A percentile compares a stretch with the other conserved stretches of the same genome.
phyloP scores from a whole-genome alignment of 2,888 invertebrate species.

The Boloria selene region DNA sequence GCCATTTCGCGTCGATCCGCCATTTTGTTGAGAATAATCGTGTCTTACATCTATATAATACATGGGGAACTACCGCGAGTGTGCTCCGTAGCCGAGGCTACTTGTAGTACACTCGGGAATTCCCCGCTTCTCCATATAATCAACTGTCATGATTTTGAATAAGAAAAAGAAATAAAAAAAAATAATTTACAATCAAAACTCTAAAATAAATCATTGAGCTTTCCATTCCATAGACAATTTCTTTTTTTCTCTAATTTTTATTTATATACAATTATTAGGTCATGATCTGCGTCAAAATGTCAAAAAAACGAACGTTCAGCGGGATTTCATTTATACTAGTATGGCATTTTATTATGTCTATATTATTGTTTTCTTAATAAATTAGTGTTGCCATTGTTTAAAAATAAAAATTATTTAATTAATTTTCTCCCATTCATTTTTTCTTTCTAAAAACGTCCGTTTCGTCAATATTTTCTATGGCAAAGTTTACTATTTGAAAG shows the following conservation, averaged over 20 bases:
- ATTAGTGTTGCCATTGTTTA: slow-evolving; percentile 22
- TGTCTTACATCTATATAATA: slow-evolving; percentile 64
- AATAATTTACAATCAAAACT: too few species aligned
- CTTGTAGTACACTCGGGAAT: slow-evolving; percentile 69
- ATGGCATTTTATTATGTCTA: slow-evolving; percentile 34
- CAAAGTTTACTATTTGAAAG: slow-evolving; percentile 42
- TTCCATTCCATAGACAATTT: slow-evolving; percentile 37
- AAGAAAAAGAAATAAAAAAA: neutral
- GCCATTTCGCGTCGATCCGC: slow-evolving; percentile 38
- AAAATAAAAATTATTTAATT: neutral
- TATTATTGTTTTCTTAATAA: slow-evolving; percentile 26
- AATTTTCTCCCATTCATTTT: slow-evolving; percentile 16
- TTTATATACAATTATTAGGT: slow-evolving; percentile 42
- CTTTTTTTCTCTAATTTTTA: slow-evolving; percentile 25
- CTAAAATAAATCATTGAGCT: slow-evolving; percentile 46
- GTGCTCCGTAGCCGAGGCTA: slow-evolving; percentile 61
- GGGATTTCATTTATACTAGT: slow-evolving; percentile 27
- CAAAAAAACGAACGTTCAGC: slow-evolving; percentile 25
- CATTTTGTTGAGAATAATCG: slow-evolving; percentile 29
- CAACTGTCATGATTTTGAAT: slow-evolving; percentile 20
- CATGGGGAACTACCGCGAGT: slow-evolving; percentile 61
- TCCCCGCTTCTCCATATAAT: slow-evolving; percentile 5
- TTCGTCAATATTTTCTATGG: slow-evolving; percentile 28
- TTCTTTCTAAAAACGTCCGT: slow-evolving; percentile 31
- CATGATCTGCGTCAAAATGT: slow-evolving; percentile 15